Evolutionary conservation across 2,888 invertebrate genomes (phyloP).

Genomic region (Apodemia hepburni): DNA sequence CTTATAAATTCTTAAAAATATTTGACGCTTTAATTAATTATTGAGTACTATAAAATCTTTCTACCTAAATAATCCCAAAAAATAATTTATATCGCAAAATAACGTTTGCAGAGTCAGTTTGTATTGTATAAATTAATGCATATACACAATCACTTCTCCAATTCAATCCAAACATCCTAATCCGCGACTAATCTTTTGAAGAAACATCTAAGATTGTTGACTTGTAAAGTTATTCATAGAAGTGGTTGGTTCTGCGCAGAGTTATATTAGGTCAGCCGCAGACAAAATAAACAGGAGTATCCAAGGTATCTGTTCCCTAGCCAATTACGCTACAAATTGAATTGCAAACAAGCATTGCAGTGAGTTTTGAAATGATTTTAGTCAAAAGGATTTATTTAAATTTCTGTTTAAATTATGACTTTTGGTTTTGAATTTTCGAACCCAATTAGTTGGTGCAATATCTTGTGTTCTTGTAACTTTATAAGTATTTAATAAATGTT

Average conservation of each 20-base stretch:
- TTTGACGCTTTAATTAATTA: no score
- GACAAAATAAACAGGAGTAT: conserved; percentile 9
- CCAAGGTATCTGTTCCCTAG: conserved; percentile 20
- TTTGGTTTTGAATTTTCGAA: neutral
- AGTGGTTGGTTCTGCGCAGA: conserved; percentile 9
- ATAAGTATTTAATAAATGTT: no score
- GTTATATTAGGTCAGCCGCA: conserved; percentile 11
- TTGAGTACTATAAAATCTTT: no score
- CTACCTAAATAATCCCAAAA: no score
- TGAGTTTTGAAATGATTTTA: conserved; percentile 17
- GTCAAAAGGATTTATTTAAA: conserved; percentile 18
- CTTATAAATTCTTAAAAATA: no score
- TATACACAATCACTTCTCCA: neutral
- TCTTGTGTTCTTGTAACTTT: no score
- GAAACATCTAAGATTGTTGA: neutral
- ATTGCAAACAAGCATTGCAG: conserved; percentile 21
- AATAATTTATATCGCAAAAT: no score
- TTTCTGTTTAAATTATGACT: neutral
- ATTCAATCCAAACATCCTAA: neutral
- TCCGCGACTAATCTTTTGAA: neutral
- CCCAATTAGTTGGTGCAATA: no score
- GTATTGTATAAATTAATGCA: no score
- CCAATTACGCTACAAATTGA: conserved; percentile 21
- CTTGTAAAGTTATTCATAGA: conserved; percentile 1
- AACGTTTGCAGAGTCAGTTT: no score